Conservation (phyloP, 2,797 vertebrate genomes). For the Oceanodroma leucorhoa region DNA sequence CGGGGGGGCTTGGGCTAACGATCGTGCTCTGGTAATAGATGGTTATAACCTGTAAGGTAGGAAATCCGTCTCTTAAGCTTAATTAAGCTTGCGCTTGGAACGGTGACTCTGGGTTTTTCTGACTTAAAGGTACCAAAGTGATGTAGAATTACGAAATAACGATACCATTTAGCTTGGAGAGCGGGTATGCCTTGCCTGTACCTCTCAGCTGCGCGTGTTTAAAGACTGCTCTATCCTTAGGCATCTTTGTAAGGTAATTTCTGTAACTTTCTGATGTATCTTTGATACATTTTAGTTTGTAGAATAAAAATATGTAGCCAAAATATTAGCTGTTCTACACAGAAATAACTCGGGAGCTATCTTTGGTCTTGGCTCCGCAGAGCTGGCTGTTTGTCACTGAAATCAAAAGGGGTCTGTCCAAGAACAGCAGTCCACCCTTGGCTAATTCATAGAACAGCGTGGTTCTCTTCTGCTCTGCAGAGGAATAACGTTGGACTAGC, state of each 20-base stretch:
- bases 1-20: too few species aligned
- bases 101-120: fast-evolving
- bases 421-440: neutral
- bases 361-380: neutral
- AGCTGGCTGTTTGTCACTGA: too few species aligned
- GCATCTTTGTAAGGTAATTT: neutral
- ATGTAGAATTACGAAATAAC: neutral
- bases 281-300: neutral
- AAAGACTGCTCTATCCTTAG: fast-evolving
- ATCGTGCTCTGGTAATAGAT: fast-evolving
- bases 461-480: neutral
- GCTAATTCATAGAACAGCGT: fast-evolving
- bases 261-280: neutral
- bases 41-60: neutral
- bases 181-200: fast-evolving
- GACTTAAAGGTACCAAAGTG: neutral
- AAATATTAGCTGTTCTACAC: fast-evolving
- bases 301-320: neutral
- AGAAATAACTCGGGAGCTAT: neutral
- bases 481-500: fast-evolving
- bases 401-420: fast-evolving
- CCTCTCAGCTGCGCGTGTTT: fast-evolving
- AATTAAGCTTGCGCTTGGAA: neutral
- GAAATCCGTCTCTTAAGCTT: too few species aligned
- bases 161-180: too few species aligned